Evolutionary conservation across 2,113 vertebrate genomes (phyloP).

Genomic region (Rhea pennata): DNA sequence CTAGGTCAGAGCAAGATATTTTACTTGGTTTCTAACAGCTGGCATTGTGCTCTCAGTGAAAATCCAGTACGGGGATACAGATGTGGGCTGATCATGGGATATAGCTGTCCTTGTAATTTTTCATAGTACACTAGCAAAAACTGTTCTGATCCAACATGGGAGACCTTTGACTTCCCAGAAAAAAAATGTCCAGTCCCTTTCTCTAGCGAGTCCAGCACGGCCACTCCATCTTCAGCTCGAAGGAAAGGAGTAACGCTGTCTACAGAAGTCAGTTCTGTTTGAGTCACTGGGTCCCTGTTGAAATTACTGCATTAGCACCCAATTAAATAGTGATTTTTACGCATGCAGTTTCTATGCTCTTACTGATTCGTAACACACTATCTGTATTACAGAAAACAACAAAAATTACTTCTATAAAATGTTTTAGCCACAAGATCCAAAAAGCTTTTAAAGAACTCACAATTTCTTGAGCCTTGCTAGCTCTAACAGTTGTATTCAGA

Average conservation of each 20-base stretch:
- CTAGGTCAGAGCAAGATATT: not conserved
- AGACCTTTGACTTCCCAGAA: not conserved
- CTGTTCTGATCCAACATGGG: not conserved
- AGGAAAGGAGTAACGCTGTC: not conserved
- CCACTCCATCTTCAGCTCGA: rapidly evolving
- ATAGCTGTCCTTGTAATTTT: not conserved
- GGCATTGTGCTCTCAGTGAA: not conserved
- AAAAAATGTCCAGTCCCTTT: not conserved
- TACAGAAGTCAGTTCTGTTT: not conserved
- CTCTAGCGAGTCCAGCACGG: not conserved
- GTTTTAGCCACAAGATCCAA: not conserved
- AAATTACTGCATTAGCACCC: not conserved
- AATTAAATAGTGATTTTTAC: not conserved
- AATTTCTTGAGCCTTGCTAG: not conserved
- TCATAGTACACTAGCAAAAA: not conserved
- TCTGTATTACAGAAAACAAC: not conserved
- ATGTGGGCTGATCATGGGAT: not conserved
- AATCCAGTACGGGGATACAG: not conserved
- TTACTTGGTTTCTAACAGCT: not conserved
- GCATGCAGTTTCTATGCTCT: not conserved
- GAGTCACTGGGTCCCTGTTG: not conserved
- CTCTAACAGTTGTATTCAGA: not conserved
- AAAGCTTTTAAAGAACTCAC: not conserved
- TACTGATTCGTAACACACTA: not conserved
- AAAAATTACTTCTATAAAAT: not conserved